Base-by-base conservation (phyloP, 2,888 invertebrate species). In the Chydorus sphaericus region DNA sequence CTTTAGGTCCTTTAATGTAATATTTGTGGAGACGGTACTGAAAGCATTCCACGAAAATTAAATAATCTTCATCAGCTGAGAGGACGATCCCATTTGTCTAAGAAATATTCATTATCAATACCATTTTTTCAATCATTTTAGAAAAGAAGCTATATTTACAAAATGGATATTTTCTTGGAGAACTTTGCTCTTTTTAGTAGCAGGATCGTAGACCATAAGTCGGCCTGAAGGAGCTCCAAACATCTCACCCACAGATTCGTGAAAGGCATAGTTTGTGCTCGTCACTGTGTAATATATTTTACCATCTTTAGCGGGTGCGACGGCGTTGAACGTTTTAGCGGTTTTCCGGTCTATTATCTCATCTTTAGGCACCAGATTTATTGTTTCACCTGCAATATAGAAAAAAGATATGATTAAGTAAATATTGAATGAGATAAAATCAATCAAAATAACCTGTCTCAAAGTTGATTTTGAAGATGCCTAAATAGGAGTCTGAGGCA, bases 241-340 rank as follows among this genome's bases (percentile, higher is more conserved):
- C 33, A 80, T 56, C 14, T 75, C 66, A 57, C 77, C 79, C 1
- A 79, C 64, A 44, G 87, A 82, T 73, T 93, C 81, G 62, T 82
- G 73, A 36, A 94, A 69, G 3, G 69, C 63, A 67, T 83, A 87
- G 60, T 85, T 82, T 10, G 80, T 78, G 50, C 80, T 79, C 0
- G 92, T 89, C 66, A 91, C 88, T 0, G 90, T 83, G 82, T 91
- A 89, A 67, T 86, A 94, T 16, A 97, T 74, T 62, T 84, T 84
- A 2, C 91, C 92, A 67, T 85, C 83, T 54, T 77, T 77, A 52
- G 80, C 79, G 33, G 94, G 71, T 55, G 82, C 82, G 49, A 97
- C 65, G 58, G 78, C 72, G 69, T 96, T 94, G 57, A 86, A 78
- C 4, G 85, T 57, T 66, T 75, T 80, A 0, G 87, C 80, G 30